phyloP scores from a whole-genome alignment of 2,888 invertebrate species.

The Eristalinus aeneus region DNA sequence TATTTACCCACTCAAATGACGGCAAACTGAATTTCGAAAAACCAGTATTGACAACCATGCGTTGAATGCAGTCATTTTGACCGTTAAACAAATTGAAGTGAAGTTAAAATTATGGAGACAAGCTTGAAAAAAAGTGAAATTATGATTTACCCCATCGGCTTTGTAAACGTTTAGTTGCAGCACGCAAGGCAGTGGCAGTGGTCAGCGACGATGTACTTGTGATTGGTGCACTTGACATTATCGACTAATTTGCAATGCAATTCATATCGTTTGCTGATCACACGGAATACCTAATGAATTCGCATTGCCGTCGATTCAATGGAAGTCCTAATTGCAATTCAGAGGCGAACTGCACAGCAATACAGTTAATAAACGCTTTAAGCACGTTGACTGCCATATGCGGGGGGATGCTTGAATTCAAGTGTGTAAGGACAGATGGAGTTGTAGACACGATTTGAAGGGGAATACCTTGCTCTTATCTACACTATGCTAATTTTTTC shows the following conservation, averaged over 20 bases:
- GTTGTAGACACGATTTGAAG: background rate
- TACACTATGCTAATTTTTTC: background rate
- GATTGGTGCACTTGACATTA: conserved; percentile 29
- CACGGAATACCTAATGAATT: conserved; percentile 26
- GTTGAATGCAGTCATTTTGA: background rate
- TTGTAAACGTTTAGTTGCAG: background rate
- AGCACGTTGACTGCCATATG: background rate
- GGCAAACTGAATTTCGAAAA: background rate
- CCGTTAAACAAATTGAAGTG: background rate
- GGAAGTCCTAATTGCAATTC: background rate
- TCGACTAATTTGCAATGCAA: conserved; percentile 22
- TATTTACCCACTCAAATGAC: background rate
- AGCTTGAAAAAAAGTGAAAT: background rate
- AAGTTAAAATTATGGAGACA: background rate
- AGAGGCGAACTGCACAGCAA: background rate
- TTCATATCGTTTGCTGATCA: background rate
- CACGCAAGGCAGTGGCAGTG: background rate
- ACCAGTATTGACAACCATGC: background rate
- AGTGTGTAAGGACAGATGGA: background rate
- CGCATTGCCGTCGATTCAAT: background rate
- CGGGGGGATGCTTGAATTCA: background rate
- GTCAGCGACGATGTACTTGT: background rate
- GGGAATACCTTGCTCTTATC: background rate
- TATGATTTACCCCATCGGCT: background rate
- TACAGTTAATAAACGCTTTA: background rate